Conservation (phyloP, 1,140 invertebrate genomes). For the Leptinotarsa lineolata region DNA sequence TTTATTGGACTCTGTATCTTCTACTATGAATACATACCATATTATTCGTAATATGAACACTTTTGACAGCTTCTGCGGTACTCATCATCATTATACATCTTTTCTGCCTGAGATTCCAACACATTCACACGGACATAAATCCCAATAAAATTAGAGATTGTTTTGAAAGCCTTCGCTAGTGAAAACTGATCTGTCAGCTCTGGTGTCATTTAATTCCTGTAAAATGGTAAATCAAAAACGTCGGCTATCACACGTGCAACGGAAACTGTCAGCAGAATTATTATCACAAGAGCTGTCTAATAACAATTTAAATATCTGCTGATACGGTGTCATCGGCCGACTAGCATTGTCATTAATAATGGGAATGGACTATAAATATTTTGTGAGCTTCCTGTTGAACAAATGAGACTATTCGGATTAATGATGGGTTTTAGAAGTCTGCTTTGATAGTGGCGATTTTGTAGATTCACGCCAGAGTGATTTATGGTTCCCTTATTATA, state of each 20-base stretch:
- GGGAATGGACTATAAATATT: slow-evolving; percentile 3
- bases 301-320: not conserved
- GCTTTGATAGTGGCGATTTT: not conserved
- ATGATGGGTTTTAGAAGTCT: not conserved
- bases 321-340: not conserved
- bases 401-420: not conserved
- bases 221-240: not conserved
- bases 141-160: not conserved
- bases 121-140: not conserved
- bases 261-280: slow-evolving; percentile 8
- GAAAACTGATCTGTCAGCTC: not conserved
- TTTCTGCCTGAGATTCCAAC: too few relatives aligned
- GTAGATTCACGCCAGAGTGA: not conserved
- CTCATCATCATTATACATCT: too few relatives aligned
- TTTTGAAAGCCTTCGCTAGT: not conserved
- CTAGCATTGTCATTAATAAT: not conserved
- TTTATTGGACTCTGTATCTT: too few relatives aligned
- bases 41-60: too few relatives aligned
- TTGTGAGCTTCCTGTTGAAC: not conserved
- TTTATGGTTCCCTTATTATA: not conserved
- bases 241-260: not conserved
- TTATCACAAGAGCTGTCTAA: not conserved
- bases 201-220: not conserved
- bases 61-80: too few relatives aligned
- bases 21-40: too few relatives aligned